Evolutionary conservation across 2,888 invertebrate genomes (phyloP).

Genomic region (Cerceris ruficornis): DNA sequence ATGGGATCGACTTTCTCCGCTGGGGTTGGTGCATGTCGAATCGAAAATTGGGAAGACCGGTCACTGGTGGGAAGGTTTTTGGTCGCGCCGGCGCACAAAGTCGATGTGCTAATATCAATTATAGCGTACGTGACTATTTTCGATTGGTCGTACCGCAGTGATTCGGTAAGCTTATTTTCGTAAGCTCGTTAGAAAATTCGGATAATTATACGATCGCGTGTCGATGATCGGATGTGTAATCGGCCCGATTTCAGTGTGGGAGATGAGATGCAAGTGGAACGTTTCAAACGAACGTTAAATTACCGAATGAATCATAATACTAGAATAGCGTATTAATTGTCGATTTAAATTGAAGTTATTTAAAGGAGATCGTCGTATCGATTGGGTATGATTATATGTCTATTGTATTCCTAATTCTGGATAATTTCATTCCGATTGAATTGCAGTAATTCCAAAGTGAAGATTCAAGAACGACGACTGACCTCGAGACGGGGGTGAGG

Average conservation of each 20-base stretch:
- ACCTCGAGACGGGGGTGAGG: background rate
- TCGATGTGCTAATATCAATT: constrained; percentile 44
- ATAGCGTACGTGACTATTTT: constrained; percentile 52
- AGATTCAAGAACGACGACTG: background rate
- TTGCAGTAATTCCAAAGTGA: too few species aligned
- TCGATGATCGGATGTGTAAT: constrained; percentile 19
- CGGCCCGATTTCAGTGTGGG: constrained; percentile 14
- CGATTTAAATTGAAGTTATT: too few species aligned
- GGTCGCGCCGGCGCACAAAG: constrained; percentile 18
- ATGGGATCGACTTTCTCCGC: constrained; percentile 28
- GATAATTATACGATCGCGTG: constrained; percentile 29
- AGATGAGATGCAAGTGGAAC: background rate
- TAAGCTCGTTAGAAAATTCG: constrained; percentile 30
- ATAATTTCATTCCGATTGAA: too few species aligned
- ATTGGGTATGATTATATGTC: background rate
- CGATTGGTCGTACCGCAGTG: constrained; percentile 29
- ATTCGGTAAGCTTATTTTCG: constrained; percentile 46
- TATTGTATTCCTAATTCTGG: too few species aligned
- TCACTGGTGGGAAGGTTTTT: constrained; percentile 29
- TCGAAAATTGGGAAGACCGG: background rate
- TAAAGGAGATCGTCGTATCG: background rate
- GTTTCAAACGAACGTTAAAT: background rate
- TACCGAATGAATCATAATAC: background rate
- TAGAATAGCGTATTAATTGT: too few species aligned
- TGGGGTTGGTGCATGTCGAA: constrained; percentile 20